Conservation (phyloP, 2,797 vertebrate genomes). For the Somateria mollissima region DNA sequence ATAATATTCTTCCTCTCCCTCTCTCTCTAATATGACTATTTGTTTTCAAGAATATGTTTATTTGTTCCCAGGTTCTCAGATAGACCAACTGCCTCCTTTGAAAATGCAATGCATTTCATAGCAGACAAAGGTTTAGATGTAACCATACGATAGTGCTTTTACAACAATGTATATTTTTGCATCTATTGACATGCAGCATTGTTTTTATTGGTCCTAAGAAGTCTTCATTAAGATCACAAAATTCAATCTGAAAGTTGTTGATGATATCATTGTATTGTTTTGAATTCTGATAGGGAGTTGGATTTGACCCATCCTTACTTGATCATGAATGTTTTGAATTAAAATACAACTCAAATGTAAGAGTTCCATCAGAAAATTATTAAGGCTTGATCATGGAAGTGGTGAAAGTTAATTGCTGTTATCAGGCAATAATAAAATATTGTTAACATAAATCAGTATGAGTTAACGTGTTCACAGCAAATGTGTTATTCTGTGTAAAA, state of each 20-base stretch:
- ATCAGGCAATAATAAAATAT: not conserved
- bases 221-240: not conserved
- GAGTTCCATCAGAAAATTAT: not conserved
- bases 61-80: not conserved
- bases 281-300: not conserved
- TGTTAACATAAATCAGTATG: not conserved
- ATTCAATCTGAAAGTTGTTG: not conserved
- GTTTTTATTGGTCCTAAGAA: not conserved
- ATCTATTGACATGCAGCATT: not conserved
- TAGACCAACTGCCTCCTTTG: not conserved
- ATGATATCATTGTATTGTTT: not conserved
- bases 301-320: not conserved
- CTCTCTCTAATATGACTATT: not conserved
- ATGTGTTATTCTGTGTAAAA: not conserved
- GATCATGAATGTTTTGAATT: not conserved
- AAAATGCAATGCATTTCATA: not conserved
- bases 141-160: not conserved
- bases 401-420: not conserved
- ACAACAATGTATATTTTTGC: not conserved
- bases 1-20: not conserved
- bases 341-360: not conserved
- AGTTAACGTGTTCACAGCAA: not conserved
- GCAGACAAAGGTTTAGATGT: not conserved
- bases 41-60: not conserved
- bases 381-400: not conserved